These are phyloP conservation scores for Drosophila niveifrons DNA, from an alignment of 2,888 invertebrate genomes.

Conservation along the genomic window DNA sequence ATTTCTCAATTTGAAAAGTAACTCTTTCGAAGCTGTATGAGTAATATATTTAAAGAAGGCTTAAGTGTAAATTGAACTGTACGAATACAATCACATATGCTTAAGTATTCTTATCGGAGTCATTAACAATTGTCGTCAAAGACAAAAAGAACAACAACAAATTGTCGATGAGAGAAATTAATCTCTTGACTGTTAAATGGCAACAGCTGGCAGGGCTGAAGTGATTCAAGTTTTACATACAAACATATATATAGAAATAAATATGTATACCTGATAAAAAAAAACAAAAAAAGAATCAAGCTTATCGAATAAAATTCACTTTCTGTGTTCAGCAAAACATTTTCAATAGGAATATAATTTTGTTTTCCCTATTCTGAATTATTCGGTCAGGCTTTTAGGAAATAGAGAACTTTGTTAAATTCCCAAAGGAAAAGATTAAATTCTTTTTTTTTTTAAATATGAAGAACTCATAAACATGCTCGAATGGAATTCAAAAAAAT, in stretches of 20 bases:
- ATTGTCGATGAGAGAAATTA: constrained; percentile 26
- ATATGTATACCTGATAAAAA: constrained; percentile 13
- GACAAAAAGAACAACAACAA: not conserved
- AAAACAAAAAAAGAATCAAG: constrained; percentile 4
- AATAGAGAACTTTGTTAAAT: not conserved
- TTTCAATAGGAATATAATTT: not conserved
- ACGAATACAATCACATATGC: not conserved
- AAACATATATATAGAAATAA: not conserved
- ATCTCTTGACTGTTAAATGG: constrained; percentile 29
- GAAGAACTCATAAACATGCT: not conserved
- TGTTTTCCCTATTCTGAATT: too few species aligned
- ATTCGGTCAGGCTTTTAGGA: too few species aligned
- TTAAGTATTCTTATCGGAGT: constrained; percentile 11
- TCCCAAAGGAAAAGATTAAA: not conserved
- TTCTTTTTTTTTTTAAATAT: not conserved
- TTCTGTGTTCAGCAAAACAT: constrained; percentile 1
- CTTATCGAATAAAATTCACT: not conserved
- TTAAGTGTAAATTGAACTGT: not conserved
- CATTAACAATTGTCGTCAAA: constrained; percentile 13
- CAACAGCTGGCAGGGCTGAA: constrained; percentile 47
- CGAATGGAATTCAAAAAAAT: not conserved
- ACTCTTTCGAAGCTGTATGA: not conserved
- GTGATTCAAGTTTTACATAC: constrained; percentile 20
- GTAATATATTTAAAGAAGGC: constrained; percentile 5
- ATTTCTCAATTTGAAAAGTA: not conserved